Evolutionary conservation across 2,797 vertebrate genomes (phyloP), one percentile per base, ranked within the genome.

Genomic region (Brotula barbata): DNA sequence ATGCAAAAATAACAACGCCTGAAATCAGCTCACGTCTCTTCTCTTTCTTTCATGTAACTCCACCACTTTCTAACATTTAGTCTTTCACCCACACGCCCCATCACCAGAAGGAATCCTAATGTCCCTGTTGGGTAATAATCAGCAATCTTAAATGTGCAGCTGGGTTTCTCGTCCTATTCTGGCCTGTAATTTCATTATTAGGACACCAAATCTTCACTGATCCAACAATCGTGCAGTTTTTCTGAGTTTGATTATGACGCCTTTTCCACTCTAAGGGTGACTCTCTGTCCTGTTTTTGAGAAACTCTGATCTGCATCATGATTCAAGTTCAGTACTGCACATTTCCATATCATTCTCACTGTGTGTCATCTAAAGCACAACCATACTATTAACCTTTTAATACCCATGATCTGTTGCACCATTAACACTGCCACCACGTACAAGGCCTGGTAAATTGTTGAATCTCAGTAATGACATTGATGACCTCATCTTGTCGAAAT

Each of bases 1-100:
- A 73, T 8, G 17, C 16, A 39, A 22, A 60, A 85, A 84, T 74
- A 81, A 83, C 68, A 86, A 81, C n/a, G 42, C 68, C 68, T 80
- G 41, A 85, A 85, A 83, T 83, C 63, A 73, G n/a, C 48, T 69
- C 54, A 64, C 61, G 81, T 86, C 80, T 88, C 75, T 71, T 84
- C 73, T 80, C 75, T 78, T 86, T 83, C 64, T 83, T 87, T 73
- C 72, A 80, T 81, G 63, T 82, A 65, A 81, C 71, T n/a, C n/a
- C n/a, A 46, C 21, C 41, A 70, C 63, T 71, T 71, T 70, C 71
- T 83, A 80, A 83, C 66, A 57, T 39, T 39, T 39, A 7, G 59
- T 81, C 61, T 71, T 67, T 74, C 71, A 80, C 65, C 82, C 77
- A 68, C 81, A 85, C 42, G 8, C 58, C 20, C 31, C 51, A 49